Base-by-base conservation (phyloP, 35 echinoderm and acorn worm species). In the Holothuria glaberrima region DNA sequence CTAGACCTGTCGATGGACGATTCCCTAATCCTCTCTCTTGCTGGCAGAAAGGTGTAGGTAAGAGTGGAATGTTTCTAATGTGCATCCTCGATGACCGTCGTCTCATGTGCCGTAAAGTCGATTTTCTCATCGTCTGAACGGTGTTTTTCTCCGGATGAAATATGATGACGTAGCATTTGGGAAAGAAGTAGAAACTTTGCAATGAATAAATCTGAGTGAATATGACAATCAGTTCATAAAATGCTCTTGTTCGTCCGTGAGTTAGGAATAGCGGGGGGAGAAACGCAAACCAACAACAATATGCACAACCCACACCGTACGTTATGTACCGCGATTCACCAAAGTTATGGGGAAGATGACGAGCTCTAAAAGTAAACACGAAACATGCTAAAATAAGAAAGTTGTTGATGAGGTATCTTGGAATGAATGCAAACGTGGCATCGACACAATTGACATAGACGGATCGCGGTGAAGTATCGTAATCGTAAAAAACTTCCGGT, bases 101-200 rank as follows among this genome's bases (percentile, higher is more conserved):
- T 25, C 57, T 82, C 52, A 61, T 61, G 32, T 84, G 56, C 32
- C 32, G 48, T 21, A 84, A 30, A 35, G 80, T 84, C 25, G 58
- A 61, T 57, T 64, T 59, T 12, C 80, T 48, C 80, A 84, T 30
- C 16, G 26, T 56, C 26, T 84, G 27, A 6, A 84, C 56, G 0
- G 80, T 84, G 32, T 84, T 84, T 61, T 64, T 59, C 59, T 84
- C 80, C 17, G 80, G 80, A 28, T n/a, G 28, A 61, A 84, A 84
- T 33, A 84, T 36, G 5, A 84, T 64, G 59, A 84, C 30, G 57
- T 61, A 84, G 56, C 80, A 84, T 3, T 84, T 84, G 0, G 80
- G 80, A 9, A 84, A 63, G 30, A 84, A 84, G 32, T 84, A 84
- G 30, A 84, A 84, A n/a, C 80, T 84, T 36, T 84, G 80, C 52